Evolutionary conservation across 2,797 vertebrate species (phyloP).

Genomic region (Acanthurus lineatus): DNA sequence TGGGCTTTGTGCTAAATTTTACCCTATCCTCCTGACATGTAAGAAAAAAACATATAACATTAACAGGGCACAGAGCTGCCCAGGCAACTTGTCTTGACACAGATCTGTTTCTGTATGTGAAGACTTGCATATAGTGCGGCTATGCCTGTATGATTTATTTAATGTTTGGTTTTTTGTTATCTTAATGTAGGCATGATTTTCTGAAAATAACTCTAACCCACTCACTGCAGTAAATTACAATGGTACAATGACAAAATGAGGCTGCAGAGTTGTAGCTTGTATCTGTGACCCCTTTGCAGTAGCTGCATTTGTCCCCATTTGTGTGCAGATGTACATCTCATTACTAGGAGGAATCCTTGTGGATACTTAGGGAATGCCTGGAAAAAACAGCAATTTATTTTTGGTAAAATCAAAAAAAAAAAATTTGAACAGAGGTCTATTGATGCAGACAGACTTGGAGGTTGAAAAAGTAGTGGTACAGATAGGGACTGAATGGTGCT

Average conservation of each 20-base stretch:
- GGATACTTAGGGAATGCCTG: slow-evolving; percentile 17
- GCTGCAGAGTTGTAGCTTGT: slow-evolving; percentile 31
- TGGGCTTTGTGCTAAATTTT: not conserved
- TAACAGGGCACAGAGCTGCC: not conserved
- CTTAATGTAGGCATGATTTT: slow-evolving; percentile 21
- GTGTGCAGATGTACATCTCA: slow-evolving; percentile 32
- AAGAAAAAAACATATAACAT: slow-evolving; percentile 10
- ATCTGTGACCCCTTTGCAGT: slow-evolving; percentile 37
- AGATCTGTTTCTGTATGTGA: not conserved
- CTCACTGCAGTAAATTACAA: slow-evolving; percentile 37
- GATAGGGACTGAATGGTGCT: not conserved
- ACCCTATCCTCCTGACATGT: not conserved
- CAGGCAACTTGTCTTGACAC: not conserved
- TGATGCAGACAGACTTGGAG: slow-evolving; percentile 8
- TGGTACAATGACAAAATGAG: slow-evolving; percentile 13
- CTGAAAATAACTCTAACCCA: slow-evolving; percentile 45
- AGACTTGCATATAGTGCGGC: not conserved
- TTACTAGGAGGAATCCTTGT: slow-evolving; percentile 1
- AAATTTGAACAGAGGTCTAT: slow-evolving; percentile 8
- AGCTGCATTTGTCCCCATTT: slow-evolving; percentile 17
- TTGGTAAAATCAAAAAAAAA: not conserved
- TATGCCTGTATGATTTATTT: not conserved
- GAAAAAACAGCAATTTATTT: not conserved
- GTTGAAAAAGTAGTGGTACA: not conserved
- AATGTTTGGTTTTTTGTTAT: not conserved